Percentiles rank a stretch among this genome's conserved stretches.
Conservation (phyloP, 1,140 invertebrate genomes). For the Drosophila athabasca region DNA sequence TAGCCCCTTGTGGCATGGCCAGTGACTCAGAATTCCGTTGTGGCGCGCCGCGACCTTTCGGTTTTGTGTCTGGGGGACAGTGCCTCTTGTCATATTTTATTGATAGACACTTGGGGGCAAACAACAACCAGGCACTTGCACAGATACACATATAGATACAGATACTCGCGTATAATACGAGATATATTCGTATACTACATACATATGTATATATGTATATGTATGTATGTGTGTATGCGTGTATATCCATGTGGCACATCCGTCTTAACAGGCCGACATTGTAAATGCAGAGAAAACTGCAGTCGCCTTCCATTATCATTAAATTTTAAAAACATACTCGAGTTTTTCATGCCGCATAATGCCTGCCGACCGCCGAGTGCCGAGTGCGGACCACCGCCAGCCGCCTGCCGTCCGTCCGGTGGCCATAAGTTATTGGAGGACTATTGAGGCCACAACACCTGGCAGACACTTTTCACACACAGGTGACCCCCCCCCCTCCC, state of each 20-base stretch:
- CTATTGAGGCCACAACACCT: constrained; percentile 77
- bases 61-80: constrained; percentile 37
- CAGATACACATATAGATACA: constrained; percentile 19
- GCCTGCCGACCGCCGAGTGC: constrained; percentile 9
- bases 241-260: constrained; percentile 3
- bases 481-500: background rate
- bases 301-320: constrained; percentile 65
- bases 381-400: too few species aligned
- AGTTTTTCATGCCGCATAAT: constrained; percentile 66
- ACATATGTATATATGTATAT: constrained; percentile 6
- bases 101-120: constrained; percentile 55
- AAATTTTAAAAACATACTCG: constrained; percentile 72
- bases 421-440: constrained; percentile 71
- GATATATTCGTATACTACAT: constrained; percentile 21
- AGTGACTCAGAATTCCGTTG: constrained; percentile 39
- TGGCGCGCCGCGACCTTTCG: constrained; percentile 31
- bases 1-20: constrained; percentile 21
- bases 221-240: too few species aligned
- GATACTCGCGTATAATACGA: constrained; percentile 11
- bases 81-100: constrained; percentile 63
- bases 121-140: constrained; percentile 41
- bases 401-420: background rate
- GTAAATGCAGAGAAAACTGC: constrained; percentile 29
- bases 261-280: too few species aligned
- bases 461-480: constrained; percentile 36